Percentiles rank a stretch among this genome's conserved stretches.
These are phyloP conservation scores for Stegana nigrithorax DNA, from an alignment of 2,888 invertebrate genomes.

Conservation along the genomic window DNA sequence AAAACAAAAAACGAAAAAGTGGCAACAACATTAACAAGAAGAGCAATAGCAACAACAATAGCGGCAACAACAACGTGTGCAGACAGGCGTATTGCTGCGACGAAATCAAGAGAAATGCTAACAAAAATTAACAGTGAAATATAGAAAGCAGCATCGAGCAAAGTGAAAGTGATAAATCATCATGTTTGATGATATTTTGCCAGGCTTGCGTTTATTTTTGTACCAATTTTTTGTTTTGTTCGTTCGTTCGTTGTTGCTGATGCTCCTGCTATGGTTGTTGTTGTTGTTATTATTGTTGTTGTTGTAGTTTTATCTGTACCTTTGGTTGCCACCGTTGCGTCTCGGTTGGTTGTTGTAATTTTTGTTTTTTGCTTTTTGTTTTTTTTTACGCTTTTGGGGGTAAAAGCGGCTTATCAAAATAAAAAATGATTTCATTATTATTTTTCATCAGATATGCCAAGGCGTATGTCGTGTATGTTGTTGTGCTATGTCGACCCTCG, in stretches of 20 bases:
- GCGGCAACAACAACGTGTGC: no score
- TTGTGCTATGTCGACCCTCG: no score
- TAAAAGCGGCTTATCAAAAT: conserved; percentile 59
- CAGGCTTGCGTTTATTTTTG: conserved; percentile 11
- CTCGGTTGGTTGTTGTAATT: not conserved
- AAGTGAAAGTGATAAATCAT: conserved; percentile 52
- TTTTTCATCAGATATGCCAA: conserved; percentile 54
- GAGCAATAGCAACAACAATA: no score
- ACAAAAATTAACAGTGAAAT: conserved; percentile 4
- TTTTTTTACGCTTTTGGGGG: conserved; percentile 27
- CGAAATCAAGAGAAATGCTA: not conserved
- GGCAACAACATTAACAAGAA: not conserved
- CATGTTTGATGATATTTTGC: conserved; percentile 49
- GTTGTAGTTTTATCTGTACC: conserved; percentile 15
- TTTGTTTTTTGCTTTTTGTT: not conserved
- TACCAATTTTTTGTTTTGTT: conserved; percentile 8
- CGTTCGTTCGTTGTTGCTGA: not conserved
- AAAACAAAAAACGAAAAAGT: not conserved
- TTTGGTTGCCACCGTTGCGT: no score
- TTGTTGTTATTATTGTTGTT: not conserved
- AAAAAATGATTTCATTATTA: conserved; percentile 60
- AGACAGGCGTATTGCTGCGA: no score
- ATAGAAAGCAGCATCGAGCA: not conserved
- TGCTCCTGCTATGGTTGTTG: not conserved
- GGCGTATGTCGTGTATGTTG: not conserved